Percentiles rank a stretch among this genome's conserved stretches.
phyloP scores from a whole-genome alignment of 2,888 invertebrate species.

The Eurytoma californica region DNA sequence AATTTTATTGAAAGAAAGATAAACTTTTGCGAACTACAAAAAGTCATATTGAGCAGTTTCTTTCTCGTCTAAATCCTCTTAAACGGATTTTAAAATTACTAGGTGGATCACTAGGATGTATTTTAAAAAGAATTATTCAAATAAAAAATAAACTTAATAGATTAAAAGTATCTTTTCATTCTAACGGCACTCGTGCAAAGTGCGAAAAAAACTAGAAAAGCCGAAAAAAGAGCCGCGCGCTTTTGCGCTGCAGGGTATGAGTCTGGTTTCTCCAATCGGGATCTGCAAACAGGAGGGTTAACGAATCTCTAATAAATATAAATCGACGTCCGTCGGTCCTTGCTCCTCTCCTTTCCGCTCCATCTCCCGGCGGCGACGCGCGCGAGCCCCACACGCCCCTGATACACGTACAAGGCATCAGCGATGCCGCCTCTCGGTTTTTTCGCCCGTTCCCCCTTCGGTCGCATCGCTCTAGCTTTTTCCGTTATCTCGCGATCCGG shows the following conservation, averaged over 20 bases:
- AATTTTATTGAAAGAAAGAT: no score
- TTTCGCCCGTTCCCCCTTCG: not conserved
- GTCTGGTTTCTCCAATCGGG: slow-evolving; percentile 41
- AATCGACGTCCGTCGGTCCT: slow-evolving; percentile 51
- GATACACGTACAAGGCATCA: slow-evolving; percentile 8
- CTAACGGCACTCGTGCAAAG: no score
- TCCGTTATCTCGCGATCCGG: slow-evolving; percentile 41
- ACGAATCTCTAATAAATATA: slow-evolving; percentile 59
- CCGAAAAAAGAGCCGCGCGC: not conserved
- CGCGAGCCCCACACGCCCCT: slow-evolving; percentile 7
- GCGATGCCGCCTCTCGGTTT: not conserved
- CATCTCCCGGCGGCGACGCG: slow-evolving; percentile 44
- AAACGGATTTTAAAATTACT: no score
- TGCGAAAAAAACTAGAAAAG: not conserved
- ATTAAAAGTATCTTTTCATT: no score
- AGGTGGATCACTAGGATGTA: no score
- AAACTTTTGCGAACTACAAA: no score
- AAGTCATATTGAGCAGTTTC: no score
- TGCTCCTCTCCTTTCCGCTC: slow-evolving; percentile 7
- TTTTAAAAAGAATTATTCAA: no score
- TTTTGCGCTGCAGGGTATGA: slow-evolving; percentile 5
- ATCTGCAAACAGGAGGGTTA: slow-evolving; percentile 51
- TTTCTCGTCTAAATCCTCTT: no score
- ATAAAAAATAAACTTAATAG: no score
- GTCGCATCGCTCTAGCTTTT: slow-evolving; percentile 10